Evolutionary conservation across 1,140 invertebrate genomes (phyloP), one percentile per base, ranked within the genome.

Genomic region (Ostrea denselamellosa): DNA sequence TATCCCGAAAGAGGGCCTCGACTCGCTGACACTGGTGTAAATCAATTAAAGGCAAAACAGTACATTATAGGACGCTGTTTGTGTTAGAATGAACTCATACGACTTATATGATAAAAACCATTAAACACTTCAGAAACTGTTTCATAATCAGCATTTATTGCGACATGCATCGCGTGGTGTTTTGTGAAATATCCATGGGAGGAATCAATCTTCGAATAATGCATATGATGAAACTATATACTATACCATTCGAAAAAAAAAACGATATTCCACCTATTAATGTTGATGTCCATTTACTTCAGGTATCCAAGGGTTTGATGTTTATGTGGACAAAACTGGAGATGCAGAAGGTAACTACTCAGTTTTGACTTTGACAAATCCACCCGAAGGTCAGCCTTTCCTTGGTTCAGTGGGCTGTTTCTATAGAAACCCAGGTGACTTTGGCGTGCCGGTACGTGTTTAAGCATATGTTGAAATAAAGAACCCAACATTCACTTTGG

Each of bases 261-360:
- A 62, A 7, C 19, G 14, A 2, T 56, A 56, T 9, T 56, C 9
- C 14, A 56, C 5, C 17, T 62, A 19, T 19, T 62, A 19, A 5
- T 19, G 4, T 17, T 12, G 19, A 58, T 12, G 17, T 71, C 58
- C 68, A 22, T 22, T 54, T n/a, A 22, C 17, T 53, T 10, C 90
- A 99, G 98, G 98, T 96, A 97, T 99, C 81, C 97, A 98, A 58
- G 98, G 98, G 9, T 97, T 98, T 90, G 97, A 96, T 56, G 98
- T 99, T 89, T 97, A 97, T 91, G 96, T 99, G 83, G 98, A 99
- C 95, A 96, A 97, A 89, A 96, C 97, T 91, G 98, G 98, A 34
- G 98, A 99, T 93, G 98, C 98, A 0, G 98, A 99, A 95, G 98
- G 98, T 2, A 99, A 99, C 94, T 99, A 98, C 94, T 98, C 98